phyloP scores from a whole-genome alignment of 2,797 vertebrate genomes.

The Rhabdophis nuchalis region DNA sequence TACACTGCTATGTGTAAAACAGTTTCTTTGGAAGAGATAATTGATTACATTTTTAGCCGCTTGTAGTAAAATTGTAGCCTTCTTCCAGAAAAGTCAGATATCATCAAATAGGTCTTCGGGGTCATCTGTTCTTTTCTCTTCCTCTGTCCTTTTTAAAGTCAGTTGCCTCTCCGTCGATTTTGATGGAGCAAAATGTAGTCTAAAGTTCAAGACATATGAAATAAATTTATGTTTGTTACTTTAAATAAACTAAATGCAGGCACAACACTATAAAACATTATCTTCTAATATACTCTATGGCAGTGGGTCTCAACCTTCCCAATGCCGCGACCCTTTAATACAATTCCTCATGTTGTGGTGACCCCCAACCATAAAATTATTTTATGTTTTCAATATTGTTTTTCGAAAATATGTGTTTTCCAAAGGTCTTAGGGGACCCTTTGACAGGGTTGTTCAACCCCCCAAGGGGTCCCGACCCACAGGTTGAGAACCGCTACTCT shows the following conservation, averaged over 20 bases:
- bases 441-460: no score
- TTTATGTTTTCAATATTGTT: no score
- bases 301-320: no score
- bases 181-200: conserved; percentile 47
- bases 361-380: no score
- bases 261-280: conserved; percentile 22
- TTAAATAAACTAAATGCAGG: background rate
- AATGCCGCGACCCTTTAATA: no score
- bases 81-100: conserved; percentile 65
- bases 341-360: no score
- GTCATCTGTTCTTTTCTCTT: conserved; percentile 67
- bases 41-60: conserved; percentile 25
- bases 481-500: no score
- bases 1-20: background rate
- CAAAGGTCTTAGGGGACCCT: no score
- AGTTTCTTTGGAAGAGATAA: conserved; percentile 5
- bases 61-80: background rate
- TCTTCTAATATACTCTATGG: conserved; percentile 24
- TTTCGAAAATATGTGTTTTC: no score
- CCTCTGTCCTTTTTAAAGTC: conserved; percentile 58
- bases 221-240: background rate
- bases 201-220: conserved; percentile 56
- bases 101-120: conserved; percentile 83
- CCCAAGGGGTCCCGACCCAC: no score
- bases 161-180: conserved; percentile 17